Conservation (phyloP, 2,113 vertebrate species). For the Lophura nycthemera region DNA sequence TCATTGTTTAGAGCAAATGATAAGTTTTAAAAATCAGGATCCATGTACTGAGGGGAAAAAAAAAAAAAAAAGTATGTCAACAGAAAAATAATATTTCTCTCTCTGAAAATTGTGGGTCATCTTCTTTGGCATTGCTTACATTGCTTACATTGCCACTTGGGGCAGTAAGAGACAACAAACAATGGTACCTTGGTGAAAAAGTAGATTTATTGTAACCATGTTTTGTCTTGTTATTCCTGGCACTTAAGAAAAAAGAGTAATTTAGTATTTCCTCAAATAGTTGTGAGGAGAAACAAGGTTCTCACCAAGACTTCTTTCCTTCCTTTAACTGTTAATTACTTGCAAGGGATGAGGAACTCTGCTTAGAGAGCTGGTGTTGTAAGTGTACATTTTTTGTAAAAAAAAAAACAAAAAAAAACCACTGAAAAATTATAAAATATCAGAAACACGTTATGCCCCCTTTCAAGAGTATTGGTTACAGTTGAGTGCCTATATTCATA, state of each 20-base stretch:
- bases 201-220: neutral
- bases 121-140: neutral
- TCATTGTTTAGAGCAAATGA: neutral
- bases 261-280: constrained; percentile 41
- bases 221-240: constrained; percentile 47
- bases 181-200: neutral
- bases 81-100: neutral
- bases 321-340: neutral
- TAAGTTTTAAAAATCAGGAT: neutral
- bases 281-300: constrained; percentile 43
- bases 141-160: neutral
- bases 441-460: neutral
- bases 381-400: neutral
- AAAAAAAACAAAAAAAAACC: neutral
- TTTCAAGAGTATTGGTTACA: neutral
- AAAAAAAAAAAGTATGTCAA: neutral
- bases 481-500: neutral
- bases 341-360: neutral
- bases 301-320: neutral
- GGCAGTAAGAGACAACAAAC: neutral
- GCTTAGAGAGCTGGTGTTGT: neutral
- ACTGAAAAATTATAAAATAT: neutral
- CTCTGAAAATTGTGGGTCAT: neutral
- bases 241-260: neutral
- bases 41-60: neutral